phyloP scores from a whole-genome alignment of 2,113 vertebrate genomes.

The Oncorhynchus keta region DNA sequence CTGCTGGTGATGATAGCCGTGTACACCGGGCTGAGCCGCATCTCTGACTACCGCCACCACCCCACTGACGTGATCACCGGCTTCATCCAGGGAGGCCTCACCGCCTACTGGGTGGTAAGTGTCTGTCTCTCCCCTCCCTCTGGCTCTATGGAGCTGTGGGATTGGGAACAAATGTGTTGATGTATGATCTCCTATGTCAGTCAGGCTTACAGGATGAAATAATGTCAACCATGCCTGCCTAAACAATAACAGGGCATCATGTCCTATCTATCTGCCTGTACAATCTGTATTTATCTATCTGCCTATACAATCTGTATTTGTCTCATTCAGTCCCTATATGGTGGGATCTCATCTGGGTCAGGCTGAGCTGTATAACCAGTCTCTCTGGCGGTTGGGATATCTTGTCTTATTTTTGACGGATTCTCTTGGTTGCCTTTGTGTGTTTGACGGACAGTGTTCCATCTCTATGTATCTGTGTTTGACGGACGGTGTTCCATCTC shows the following conservation, averaged over 20 bases:
- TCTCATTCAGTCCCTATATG: not conserved
- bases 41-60: conserved; percentile 80
- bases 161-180: too few relatives aligned
- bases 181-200: conserved; percentile 49
- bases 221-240: conserved; percentile 14
- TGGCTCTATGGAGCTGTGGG: too few relatives aligned
- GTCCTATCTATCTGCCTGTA: conserved; percentile 14
- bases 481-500: not conserved
- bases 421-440: too few relatives aligned
- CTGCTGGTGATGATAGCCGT: conserved; percentile 77
- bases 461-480: too few relatives aligned
- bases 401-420: not conserved
- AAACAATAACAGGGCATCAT: conserved; percentile 19
- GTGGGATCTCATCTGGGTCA: not conserved
- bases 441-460: conserved; percentile 23
- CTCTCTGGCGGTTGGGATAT: not conserved
- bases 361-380: conserved; percentile 29
- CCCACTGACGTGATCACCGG: conserved; percentile 72
- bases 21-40: conserved; percentile 74
- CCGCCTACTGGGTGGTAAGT: conserved; percentile 82
- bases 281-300: conserved; percentile 10
- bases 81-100: conserved; percentile 79
- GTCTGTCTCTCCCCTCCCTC: not conserved
- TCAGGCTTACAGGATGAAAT: not conserved
- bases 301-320: not conserved